These are phyloP conservation scores for Amaurobius ferox DNA, from an alignment of 2,888 invertebrate genomes.

Conservation along the genomic window DNA sequence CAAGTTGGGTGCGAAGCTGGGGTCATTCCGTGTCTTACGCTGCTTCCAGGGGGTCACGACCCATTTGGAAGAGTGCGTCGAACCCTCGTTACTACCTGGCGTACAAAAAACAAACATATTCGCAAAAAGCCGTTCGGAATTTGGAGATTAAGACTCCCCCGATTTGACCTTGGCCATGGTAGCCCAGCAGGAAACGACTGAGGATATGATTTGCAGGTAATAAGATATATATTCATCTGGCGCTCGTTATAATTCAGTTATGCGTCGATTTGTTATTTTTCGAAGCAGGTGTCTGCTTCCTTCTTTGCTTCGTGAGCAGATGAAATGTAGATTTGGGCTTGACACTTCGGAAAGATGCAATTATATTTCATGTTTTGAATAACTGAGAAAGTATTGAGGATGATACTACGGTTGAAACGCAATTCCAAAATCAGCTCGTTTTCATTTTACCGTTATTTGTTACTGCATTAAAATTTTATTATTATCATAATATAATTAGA, in stretches of 20 bases:
- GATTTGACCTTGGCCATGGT: background rate
- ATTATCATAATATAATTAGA: too few relatives aligned
- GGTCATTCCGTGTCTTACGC: slow-evolving; percentile 39
- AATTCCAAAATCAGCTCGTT: too few relatives aligned
- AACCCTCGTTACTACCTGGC: slow-evolving; percentile 58
- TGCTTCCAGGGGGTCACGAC: slow-evolving; percentile 30
- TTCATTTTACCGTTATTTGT: too few relatives aligned
- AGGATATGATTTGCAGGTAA: slow-evolving; percentile 2
- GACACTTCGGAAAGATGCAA: too few relatives aligned
- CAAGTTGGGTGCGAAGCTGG: slow-evolving; percentile 51
- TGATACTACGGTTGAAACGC: too few relatives aligned
- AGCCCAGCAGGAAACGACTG: background rate
- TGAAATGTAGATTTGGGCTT: background rate
- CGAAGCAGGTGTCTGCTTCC: slow-evolving; percentile 13
- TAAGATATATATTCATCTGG: slow-evolving; percentile 15
- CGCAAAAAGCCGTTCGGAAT: slow-evolving; percentile 28
- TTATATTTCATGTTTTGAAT: too few relatives aligned
- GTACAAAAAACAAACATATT: slow-evolving; percentile 51
- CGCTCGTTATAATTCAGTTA: slow-evolving; percentile 30
- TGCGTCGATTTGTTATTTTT: slow-evolving; percentile 16
- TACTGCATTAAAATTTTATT: too few relatives aligned
- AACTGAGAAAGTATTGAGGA: too few relatives aligned
- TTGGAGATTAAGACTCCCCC: background rate
- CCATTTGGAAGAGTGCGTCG: slow-evolving; percentile 42
- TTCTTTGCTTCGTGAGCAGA: slow-evolving; percentile 11